Conservation (phyloP, 2,113 vertebrate species). For the Neogobius melanostomus region DNA sequence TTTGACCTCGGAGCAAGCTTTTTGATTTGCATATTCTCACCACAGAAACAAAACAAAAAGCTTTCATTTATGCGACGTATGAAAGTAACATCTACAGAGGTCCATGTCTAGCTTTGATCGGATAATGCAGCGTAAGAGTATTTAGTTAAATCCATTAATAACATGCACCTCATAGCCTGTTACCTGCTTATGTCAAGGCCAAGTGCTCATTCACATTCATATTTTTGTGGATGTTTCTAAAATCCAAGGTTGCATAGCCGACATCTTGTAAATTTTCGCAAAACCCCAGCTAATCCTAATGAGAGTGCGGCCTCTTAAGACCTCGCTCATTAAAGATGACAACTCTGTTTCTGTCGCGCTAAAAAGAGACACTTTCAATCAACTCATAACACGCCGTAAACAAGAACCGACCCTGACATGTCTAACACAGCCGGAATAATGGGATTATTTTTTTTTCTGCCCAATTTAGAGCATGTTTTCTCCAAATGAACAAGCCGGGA, state of each 20-base stretch:
- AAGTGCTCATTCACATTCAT: conserved; percentile 31
- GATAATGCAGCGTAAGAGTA: conserved; percentile 18
- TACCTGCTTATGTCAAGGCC: conserved; percentile 45
- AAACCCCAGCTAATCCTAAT: conserved; percentile 49
- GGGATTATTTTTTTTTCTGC: conserved; percentile 18
- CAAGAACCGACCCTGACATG: conserved; percentile 1
- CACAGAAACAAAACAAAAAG: conserved; percentile 5
- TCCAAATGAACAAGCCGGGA: conserved; percentile 34
- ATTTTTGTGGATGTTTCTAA: not conserved
- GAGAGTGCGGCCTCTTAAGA: conserved; percentile 33
- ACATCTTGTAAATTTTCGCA: conserved; percentile 37
- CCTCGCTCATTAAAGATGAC: conserved; percentile 9
- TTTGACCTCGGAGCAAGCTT: conserved; percentile 12
- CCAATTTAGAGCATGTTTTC: conserved; percentile 23
- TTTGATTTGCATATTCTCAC: conserved; percentile 30
- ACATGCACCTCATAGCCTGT: conserved; percentile 39
- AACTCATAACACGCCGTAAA: not conserved
- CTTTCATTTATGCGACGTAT: conserved; percentile 43
- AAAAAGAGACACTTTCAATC: conserved; percentile 15
- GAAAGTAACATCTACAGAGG: conserved; percentile 36
- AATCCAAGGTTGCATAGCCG: conserved; percentile 9
- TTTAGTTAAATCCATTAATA: conserved; percentile 43
- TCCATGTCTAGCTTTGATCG: conserved; percentile 49
- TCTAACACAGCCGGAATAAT: conserved; percentile 17
- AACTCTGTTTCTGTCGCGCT: conserved; percentile 28